Evolutionary conservation across 2,113 vertebrate species (phyloP), one percentile per base, ranked within the genome.

Genomic region (Eurypyga helias): DNA sequence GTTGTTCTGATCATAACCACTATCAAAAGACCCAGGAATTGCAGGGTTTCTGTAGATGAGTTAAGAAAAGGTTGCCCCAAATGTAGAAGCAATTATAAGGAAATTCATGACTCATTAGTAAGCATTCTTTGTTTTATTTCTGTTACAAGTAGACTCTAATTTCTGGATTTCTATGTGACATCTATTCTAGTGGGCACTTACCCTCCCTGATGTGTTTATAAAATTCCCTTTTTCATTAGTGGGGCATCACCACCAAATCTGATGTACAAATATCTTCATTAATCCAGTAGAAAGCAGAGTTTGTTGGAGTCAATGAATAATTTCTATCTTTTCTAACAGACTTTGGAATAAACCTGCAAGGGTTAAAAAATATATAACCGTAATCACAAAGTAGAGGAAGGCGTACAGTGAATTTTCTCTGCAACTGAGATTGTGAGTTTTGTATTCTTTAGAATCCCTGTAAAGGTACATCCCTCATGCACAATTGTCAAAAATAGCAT

Each of bases 21-120:
- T 38, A 58, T 34, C 52, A 51, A n/a, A 95, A 85, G 24, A 33
- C 45, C 48, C 15, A 52, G 14, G 57, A 84, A 67, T 33, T 57
- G 28, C 48, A 84, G 25, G 11, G 25, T 87, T 92, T 79, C 77
- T 91, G 48, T 33, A 97, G 97, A 94, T 60, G 83, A 94, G 97
- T 98, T 98, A 94, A 66, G 87, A 62, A 95, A 77, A 97, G 90
- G 81, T 95, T 94, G 67, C 83, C 93, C 93, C 34, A 95, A 98
- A 98, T 97, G 72, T 98, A 97, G 98, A 98, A 98, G 87, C 95
- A 98, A 98, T 98, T 98, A 98, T 85, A 92, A 96, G 96, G 94
- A 98, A 98, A 98, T 96, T 97, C 96, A 91, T 98, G 93, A 98
- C 92, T 98, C 97, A 93, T 98, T 96, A 96, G 97, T 94, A 94